A percentile compares a stretch with the other conserved stretches of the same genome.
Evolutionary conservation across 64 coral and sea anemone species (phyloP).

Genomic region (Porites lutea): DNA sequence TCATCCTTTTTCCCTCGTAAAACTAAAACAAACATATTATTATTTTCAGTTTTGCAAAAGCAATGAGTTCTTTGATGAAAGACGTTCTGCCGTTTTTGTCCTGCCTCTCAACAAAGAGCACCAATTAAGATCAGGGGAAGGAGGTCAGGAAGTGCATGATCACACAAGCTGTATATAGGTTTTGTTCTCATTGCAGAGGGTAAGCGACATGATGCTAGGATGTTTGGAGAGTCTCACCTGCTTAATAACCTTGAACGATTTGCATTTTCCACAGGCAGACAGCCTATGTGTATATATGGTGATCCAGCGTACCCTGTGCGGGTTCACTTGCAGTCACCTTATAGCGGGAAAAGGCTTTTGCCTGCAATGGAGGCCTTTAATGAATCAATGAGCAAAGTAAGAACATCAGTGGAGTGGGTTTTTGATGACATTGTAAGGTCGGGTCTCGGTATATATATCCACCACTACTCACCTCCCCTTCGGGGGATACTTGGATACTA

Average conservation of each 20-base stretch:
- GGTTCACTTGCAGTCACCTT: conserved; percentile 42
- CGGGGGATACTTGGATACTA: too few relatives aligned
- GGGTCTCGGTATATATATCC: too few relatives aligned
- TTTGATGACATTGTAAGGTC: conserved; percentile 53
- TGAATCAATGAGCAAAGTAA: conserved; percentile 15
- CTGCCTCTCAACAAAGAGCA: too few relatives aligned
- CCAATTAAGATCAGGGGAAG: too few relatives aligned
- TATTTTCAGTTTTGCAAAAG: too few relatives aligned
- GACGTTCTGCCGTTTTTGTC: too few relatives aligned
- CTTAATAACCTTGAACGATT: conserved; percentile 6
- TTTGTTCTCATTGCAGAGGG: neutral
- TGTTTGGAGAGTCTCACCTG: conserved; percentile 47
- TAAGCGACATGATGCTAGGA: conserved; percentile 46
- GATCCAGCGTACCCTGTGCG: conserved; percentile 59
- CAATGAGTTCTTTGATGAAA: too few relatives aligned
- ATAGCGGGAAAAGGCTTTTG: neutral
- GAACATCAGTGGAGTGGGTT: conserved; percentile 33
- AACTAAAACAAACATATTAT: too few relatives aligned
- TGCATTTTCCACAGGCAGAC: conserved; percentile 31
- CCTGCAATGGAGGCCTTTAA: conserved; percentile 41
- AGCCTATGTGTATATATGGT: conserved; percentile 35
- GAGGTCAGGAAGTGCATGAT: too few relatives aligned
- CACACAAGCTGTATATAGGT: neutral
- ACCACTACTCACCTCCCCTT: too few relatives aligned
- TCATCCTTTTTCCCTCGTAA: too few relatives aligned